These are phyloP conservation scores for Acropternis orthonyx DNA, from an alignment of 2,797 vertebrate genomes.

Conservation along the genomic window DNA sequence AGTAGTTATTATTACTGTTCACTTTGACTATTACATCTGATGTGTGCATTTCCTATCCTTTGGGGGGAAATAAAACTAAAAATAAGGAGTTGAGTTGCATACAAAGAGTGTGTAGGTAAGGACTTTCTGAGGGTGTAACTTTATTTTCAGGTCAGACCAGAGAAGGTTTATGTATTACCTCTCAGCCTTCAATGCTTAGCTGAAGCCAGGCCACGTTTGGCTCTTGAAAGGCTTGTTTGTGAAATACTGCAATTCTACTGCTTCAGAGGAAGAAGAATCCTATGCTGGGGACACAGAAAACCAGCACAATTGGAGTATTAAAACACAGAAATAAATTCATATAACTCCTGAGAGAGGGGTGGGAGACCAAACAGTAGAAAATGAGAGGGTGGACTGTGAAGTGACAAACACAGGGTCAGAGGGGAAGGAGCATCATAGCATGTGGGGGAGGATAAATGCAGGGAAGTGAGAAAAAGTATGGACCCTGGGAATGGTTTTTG, in stretches of 20 bases:
- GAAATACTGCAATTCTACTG: not conserved
- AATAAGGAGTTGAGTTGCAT: not conserved
- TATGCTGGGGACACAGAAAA: not conserved
- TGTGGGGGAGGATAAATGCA: not conserved
- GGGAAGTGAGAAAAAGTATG: not conserved
- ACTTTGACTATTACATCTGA: not conserved
- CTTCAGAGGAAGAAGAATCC: not conserved
- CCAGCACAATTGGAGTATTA: not conserved
- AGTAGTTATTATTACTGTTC: not conserved
- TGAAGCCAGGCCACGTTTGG: not conserved
- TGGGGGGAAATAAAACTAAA: not conserved
- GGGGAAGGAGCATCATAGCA: accelerated
- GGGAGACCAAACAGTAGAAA: not conserved
- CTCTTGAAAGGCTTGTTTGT: not conserved
- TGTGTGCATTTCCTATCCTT: not conserved
- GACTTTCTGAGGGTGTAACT: not conserved
- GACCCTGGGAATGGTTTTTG: not conserved
- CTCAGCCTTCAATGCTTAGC: not conserved
- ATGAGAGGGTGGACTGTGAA: not conserved
- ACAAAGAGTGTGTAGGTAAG: not conserved
- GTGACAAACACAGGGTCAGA: not conserved
- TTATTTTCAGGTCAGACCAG: not conserved
- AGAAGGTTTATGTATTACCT: not conserved
- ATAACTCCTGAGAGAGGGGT: not conserved
- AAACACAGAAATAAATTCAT: not conserved